Base-by-base conservation (phyloP, 1,140 invertebrate genomes). In the Portunus trituberculatus region DNA sequence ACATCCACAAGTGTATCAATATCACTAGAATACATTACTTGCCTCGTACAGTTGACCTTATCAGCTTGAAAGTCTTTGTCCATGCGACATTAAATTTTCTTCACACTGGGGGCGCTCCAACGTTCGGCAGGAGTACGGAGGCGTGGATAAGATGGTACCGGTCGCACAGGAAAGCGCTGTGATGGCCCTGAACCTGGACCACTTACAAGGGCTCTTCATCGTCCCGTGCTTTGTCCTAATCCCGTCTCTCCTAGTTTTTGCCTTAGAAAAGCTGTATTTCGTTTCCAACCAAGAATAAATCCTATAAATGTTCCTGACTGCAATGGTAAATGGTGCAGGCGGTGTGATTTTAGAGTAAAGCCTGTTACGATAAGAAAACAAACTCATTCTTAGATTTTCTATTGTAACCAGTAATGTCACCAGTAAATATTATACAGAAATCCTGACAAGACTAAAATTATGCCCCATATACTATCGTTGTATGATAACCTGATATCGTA, bases 121-220 rank as follows among this genome's bases (percentile, higher is more conserved):
- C 29, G 4, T 32, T 29, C 7, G 0, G 29, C 84, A 94, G 86
- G 93, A 67, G 4, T 86, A 88, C 48, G 46, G 52, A 10, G 48
- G 67, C 25, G 48, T 12, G 20, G 32, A 29, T 4, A 28, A 0
- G 29, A n/a, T 6, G 31, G 48, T 25, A 2, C 14, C 10, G 28
- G 84, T 14, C 14, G 29, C 83, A 32, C 45, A 20, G 25, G 46
- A 59, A 14, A 28, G 28, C 52, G 48, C 28, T 2, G 86, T 89
- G 46, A 32, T 39, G 29, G n/a, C 93, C 6, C 84, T 94, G 29
- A 94, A 31, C 48, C 39, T 89, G 16, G 93, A 94, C 16, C 93
- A 94, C 93, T 12, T 94, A 12, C 93, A 94, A 29, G 52, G 93
- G 4, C 59, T 94, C 0, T 94, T 94, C 93, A 59, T 94, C 93